These are phyloP conservation scores for Peromyscus maniculatus DNA, from an alignment of 2,113 vertebrate species.

Conservation along the genomic window DNA sequence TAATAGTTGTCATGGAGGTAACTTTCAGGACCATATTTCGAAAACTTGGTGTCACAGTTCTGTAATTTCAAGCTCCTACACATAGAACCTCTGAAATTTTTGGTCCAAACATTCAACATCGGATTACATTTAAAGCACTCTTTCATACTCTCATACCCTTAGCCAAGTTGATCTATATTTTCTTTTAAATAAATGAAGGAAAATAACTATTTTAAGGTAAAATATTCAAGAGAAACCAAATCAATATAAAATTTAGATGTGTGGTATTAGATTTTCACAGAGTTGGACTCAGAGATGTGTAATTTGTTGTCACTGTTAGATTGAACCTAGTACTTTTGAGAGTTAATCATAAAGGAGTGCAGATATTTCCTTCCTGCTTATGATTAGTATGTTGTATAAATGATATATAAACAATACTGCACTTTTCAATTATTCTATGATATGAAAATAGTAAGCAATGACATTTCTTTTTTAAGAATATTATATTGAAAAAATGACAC, in stretches of 20 bases:
- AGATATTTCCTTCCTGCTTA: background rate
- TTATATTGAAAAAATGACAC: background rate
- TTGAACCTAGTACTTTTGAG: background rate
- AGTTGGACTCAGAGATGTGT: background rate
- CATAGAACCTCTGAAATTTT: background rate
- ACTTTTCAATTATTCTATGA: slow-evolving; percentile 18
- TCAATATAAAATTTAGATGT: background rate
- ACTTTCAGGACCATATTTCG: background rate
- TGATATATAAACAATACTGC: background rate
- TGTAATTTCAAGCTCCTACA: background rate
- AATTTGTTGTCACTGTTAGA: background rate
- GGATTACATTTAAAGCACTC: background rate
- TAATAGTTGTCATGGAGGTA: accelerated
- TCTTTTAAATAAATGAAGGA: background rate
- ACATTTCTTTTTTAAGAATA: background rate
- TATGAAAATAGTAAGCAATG: background rate
- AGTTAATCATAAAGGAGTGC: background rate
- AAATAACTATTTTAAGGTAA: background rate
- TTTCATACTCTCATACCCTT: background rate
- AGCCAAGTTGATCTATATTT: background rate
- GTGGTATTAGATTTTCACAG: background rate
- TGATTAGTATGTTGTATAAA: background rate
- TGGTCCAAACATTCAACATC: background rate
- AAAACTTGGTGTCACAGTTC: background rate
- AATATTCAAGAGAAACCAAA: background rate